These are phyloP conservation scores for Caprella mutica DNA, from an alignment of 2,888 invertebrate genomes.

Conservation along the genomic window DNA sequence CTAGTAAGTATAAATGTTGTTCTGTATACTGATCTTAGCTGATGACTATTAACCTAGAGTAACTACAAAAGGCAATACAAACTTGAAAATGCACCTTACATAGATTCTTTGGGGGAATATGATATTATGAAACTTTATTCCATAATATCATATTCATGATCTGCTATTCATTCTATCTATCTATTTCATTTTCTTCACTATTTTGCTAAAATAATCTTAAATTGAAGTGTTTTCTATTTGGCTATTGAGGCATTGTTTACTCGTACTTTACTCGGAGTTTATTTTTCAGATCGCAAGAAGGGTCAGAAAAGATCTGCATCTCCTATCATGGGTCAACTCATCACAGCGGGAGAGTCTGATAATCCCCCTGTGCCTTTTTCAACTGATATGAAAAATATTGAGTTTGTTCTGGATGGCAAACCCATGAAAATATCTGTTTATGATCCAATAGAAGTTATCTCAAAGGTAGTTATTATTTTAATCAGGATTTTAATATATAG, in stretches of 20 bases:
- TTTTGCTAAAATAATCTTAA: no score
- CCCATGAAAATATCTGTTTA: constrained; percentile 51
- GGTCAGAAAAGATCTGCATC: constrained; percentile 28
- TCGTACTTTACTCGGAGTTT: no score
- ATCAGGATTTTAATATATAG: background rate
- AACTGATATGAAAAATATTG: constrained; percentile 53
- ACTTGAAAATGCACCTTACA: background rate
- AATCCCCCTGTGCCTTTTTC: constrained; percentile 32
- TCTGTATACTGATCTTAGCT: background rate
- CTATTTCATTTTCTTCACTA: no score
- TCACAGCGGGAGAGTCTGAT: constrained; percentile 21
- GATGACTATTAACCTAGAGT: background rate
- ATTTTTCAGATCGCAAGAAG: constrained; percentile 25
- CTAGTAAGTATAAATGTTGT: constrained; percentile 14
- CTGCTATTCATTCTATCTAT: no score
- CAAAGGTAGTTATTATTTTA: constrained; percentile 21
- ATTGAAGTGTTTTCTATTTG: no score
- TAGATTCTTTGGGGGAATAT: no score
- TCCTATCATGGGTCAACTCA: constrained; percentile 20
- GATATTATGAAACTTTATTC: no score
- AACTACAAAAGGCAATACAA: background rate
- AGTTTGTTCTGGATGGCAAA: constrained; percentile 73
- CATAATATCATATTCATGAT: no score
- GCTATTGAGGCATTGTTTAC: no score
- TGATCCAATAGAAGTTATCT: constrained; percentile 43